Conservation (phyloP, 2,797 vertebrate species). For the Margarornis squamiger region DNA sequence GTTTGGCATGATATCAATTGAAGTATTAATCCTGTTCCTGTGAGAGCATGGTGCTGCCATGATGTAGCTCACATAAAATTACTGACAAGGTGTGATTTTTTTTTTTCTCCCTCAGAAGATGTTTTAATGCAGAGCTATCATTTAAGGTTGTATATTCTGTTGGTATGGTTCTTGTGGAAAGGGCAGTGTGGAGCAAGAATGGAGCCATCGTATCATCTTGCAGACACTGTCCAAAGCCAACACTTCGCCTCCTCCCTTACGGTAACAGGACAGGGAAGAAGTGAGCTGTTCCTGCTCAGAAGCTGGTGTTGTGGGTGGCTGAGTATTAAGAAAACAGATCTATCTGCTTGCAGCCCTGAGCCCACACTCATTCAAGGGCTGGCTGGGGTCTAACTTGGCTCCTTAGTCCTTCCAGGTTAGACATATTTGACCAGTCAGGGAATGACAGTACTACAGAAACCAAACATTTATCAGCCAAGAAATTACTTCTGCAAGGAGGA, state of each 20-base stretch:
- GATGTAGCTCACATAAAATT: not conserved
- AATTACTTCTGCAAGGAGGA: not conserved
- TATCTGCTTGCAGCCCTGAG: not conserved
- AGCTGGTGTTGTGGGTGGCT: not conserved
- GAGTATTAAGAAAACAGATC: not conserved
- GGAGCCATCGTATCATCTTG: accelerated
- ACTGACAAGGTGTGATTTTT: not conserved
- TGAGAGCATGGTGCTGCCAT: not conserved
- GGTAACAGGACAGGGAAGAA: not conserved
- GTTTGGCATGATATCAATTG: not conserved
- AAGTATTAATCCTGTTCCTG: not conserved
- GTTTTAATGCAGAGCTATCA: not conserved
- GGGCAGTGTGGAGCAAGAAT: not conserved
- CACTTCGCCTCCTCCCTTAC: not conserved
- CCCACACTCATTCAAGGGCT: not conserved
- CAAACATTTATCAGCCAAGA: not conserved
- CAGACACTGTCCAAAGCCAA: not conserved
- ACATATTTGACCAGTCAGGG: not conserved
- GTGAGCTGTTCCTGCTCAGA: not conserved
- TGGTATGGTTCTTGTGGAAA: not conserved
- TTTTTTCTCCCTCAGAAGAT: not conserved
- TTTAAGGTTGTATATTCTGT: not conserved
- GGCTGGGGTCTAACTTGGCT: not conserved
- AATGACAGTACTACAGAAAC: not conserved
- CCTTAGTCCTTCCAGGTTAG: not conserved